Evolutionary conservation across 2,113 vertebrate genomes (phyloP), one percentile per base, ranked within the genome.

Genomic region (Periophthalmus modestus): DNA sequence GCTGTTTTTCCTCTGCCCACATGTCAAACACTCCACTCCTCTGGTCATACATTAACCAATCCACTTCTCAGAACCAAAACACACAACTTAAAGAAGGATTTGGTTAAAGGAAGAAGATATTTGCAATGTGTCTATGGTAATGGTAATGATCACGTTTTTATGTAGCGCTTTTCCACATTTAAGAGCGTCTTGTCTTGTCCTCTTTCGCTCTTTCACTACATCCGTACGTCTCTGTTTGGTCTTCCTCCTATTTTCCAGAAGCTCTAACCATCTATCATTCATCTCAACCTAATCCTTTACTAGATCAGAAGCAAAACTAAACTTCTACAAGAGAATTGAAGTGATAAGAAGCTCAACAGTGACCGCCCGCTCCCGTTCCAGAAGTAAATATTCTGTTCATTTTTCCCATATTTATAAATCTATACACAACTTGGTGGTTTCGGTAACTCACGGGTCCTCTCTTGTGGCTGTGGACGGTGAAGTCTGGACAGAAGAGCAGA

Each of bases 401-500:
- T 9, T 55, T 21, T 16, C 0, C 19, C 0, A 1, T 2, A 3
- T 21, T 11, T 55, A 1, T 55, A 11, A 23, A 59, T 28, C 28
- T 28, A 28, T 28, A 28, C 28, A 28, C 28, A 28, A 28, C 28
- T 2, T 28, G 28, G 21, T 14, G 21, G 24, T 59, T 28, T 59
- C 0, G 7, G 19, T 14, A 48, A 85, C 92, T 91, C 78, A 94
- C 93, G 13, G 76, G 18, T 61, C 71, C 48, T 69, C 66, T 95
- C 73, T 75, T 90, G 85, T 95, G 95, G 83, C 94, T 96, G 82
- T 97, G 96, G 61, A 97, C 94, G 0, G 97, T 98, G 91, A 99
- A 97, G 36, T 97, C 95, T 0, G 97, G 97, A 73, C 98, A 99
- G 94, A 99, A 99, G 63, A 99, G 97, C 71, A 99, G 91, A 84